These are phyloP conservation scores for Dipodomys stephensi DNA, from an alignment of 2,113 vertebrate species.

Conservation along the genomic window DNA sequence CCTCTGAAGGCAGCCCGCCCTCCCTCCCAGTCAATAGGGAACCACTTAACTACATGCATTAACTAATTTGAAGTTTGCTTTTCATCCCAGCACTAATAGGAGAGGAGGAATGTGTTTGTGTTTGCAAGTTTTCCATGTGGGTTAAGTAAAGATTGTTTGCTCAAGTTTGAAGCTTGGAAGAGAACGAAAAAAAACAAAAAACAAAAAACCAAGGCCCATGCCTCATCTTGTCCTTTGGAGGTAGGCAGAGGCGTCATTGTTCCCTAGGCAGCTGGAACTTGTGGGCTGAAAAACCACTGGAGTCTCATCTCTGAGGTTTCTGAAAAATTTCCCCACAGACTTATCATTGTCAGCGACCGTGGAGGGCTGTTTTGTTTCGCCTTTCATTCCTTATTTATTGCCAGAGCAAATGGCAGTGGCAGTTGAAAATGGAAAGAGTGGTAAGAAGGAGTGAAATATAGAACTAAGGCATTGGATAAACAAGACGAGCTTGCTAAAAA, in stretches of 20 bases:
- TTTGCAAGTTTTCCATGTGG: slow-evolving; percentile 82
- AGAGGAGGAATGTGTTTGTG: slow-evolving; percentile 81
- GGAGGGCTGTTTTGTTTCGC: slow-evolving; percentile 50
- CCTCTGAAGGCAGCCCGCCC: slow-evolving; percentile 26
- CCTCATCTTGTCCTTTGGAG: slow-evolving; percentile 77
- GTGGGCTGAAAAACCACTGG: slow-evolving; percentile 62
- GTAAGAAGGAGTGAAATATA: slow-evolving; percentile 40
- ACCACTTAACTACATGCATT: slow-evolving; percentile 69
- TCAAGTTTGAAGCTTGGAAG: slow-evolving; percentile 76
- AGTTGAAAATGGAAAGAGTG: slow-evolving; percentile 68
- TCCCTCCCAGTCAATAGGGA: slow-evolving; percentile 60
- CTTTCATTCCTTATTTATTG: slow-evolving; percentile 70
- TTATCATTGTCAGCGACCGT: slow-evolving; percentile 50
- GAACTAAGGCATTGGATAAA: slow-evolving; percentile 31
- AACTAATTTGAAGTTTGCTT: slow-evolving; percentile 81
- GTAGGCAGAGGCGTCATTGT: slow-evolving; percentile 67
- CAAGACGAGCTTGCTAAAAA: slow-evolving; percentile 37
- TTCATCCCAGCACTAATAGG: slow-evolving; percentile 78
- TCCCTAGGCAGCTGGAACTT: slow-evolving; percentile 58
- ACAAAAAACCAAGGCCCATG: slow-evolving; percentile 49
- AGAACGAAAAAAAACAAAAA: slow-evolving; percentile 63
- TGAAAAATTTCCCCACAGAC: slow-evolving; percentile 63
- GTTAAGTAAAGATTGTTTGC: slow-evolving; percentile 80
- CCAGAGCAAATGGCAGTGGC: slow-evolving; percentile 59
- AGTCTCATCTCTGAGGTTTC: slow-evolving; percentile 65